These are phyloP conservation scores for Amblyopsis hoosieri DNA, from an alignment of 2,797 vertebrate species.

Conservation along the genomic window DNA sequence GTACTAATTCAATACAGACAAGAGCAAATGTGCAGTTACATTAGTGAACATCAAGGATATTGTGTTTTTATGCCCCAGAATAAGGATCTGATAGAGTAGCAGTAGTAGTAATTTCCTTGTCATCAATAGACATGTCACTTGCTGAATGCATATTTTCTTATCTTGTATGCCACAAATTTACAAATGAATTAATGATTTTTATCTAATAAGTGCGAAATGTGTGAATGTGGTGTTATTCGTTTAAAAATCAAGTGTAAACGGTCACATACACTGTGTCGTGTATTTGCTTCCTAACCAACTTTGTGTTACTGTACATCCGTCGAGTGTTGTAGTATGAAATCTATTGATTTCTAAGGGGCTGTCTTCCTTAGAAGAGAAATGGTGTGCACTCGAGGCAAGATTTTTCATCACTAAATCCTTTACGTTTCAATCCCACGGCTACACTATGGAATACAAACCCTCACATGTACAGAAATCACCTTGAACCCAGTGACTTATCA, in stretches of 20 bases:
- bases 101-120: no score
- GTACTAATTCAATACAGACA: conserved; percentile 25
- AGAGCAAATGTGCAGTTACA: conserved; percentile 11
- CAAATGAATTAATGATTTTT: no score
- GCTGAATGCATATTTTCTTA: no score
- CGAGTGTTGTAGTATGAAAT: conserved; percentile 59
- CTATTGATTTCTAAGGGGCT: conserved; percentile 61
- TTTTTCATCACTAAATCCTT: conserved; percentile 34
- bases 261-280: conserved; percentile 24
- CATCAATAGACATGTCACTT: no score
- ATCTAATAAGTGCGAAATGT: no score
- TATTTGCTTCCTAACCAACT: conserved; percentile 47
- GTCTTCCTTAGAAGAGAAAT: conserved; percentile 38
- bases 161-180: no score
- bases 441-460: conserved; percentile 3
- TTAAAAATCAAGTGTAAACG: no score
- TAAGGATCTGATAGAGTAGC: no score
- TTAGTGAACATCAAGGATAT: not conserved
- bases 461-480: conserved; percentile 14
- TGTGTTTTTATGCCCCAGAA: no score
- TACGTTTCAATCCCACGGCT: conserved; percentile 39
- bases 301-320: conserved; percentile 47
- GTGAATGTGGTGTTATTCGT: no score
- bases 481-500: conserved; percentile 50
- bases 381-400: conserved; percentile 40